These are phyloP conservation scores for Lysiphlebus fabarum DNA, from an alignment of 1,140 invertebrate species.

Conservation along the genomic window DNA sequence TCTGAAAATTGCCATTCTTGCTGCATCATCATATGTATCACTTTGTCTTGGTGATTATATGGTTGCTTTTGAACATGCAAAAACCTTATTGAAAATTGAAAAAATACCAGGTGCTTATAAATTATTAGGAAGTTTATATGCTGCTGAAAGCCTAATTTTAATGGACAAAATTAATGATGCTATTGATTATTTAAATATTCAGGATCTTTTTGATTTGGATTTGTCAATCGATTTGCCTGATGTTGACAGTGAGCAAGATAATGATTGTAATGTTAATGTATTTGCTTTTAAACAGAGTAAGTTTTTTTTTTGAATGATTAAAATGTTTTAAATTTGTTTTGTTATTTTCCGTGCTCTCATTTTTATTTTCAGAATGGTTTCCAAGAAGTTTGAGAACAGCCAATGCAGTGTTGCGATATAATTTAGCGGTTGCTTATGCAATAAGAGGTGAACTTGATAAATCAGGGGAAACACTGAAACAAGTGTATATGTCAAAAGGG, in stretches of 20 bases:
- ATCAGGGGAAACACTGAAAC: constrained; percentile 66
- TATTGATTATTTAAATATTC: constrained; percentile 78
- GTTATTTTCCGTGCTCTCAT: constrained; percentile 18
- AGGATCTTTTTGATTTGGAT: constrained; percentile 64
- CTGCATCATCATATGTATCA: constrained; percentile 77
- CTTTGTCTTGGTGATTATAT: constrained; percentile 82
- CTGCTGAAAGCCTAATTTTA: constrained; percentile 83
- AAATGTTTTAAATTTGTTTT: constrained; percentile 17
- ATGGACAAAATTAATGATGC: constrained; percentile 81
- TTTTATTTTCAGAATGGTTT: constrained; percentile 59
- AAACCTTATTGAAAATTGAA: constrained; percentile 65
- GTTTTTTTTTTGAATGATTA: not conserved
- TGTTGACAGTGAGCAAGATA: constrained; percentile 41
- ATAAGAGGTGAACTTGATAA: constrained; percentile 74
- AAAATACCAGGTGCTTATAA: constrained; percentile 65
- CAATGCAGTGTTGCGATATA: constrained; percentile 72
- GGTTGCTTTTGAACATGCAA: constrained; percentile 75
- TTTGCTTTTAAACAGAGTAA: no score
- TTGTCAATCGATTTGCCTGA: constrained; percentile 46
- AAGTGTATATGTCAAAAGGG: constrained; percentile 61
- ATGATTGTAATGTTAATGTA: constrained; percentile 30
- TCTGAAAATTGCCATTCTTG: constrained; percentile 69
- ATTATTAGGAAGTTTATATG: constrained; percentile 83
- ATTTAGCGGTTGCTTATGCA: constrained; percentile 74
- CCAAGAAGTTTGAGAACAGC: constrained; percentile 66